phyloP scores from a whole-genome alignment of 2,888 invertebrate genomes.

The Abrostola tripartita region DNA sequence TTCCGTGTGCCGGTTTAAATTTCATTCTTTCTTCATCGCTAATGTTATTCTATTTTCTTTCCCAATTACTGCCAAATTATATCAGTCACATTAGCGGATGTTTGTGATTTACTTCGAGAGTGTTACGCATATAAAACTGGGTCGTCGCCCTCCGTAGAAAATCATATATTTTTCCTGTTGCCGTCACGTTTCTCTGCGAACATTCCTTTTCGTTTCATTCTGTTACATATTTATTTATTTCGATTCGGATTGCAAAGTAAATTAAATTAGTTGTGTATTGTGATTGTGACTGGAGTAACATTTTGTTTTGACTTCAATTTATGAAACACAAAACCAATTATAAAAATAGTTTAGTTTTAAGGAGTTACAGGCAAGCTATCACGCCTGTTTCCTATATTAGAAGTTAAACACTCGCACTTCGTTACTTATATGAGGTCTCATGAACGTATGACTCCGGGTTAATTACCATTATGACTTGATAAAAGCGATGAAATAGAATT shows the following conservation, averaged over 20 bases:
- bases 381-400: too few relatives aligned
- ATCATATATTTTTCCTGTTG: conserved; percentile 6
- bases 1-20: too few relatives aligned
- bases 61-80: not conserved
- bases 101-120: conserved; percentile 5
- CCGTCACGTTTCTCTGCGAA: not conserved
- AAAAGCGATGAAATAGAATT: too few relatives aligned
- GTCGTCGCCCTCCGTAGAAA: conserved; percentile 1
- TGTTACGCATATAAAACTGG: not conserved
- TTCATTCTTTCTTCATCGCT: too few relatives aligned
- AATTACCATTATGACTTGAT: too few relatives aligned
- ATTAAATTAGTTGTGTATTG: not conserved
- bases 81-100: not conserved
- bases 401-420: too few relatives aligned
- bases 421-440: too few relatives aligned
- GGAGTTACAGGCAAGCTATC: too few relatives aligned
- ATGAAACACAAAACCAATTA: too few relatives aligned
- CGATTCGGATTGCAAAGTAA: not conserved
- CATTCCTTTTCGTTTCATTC: not conserved
- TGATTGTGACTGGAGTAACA: not conserved
- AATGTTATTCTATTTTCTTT: not conserved
- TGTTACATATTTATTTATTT: not conserved
- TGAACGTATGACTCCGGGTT: too few relatives aligned
- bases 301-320: not conserved
- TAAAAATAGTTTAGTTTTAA: too few relatives aligned